Evolutionary conservation across 2,797 vertebrate species (phyloP), one percentile per base, ranked within the genome.

Genomic region (Sebastes hopkinsi): DNA sequence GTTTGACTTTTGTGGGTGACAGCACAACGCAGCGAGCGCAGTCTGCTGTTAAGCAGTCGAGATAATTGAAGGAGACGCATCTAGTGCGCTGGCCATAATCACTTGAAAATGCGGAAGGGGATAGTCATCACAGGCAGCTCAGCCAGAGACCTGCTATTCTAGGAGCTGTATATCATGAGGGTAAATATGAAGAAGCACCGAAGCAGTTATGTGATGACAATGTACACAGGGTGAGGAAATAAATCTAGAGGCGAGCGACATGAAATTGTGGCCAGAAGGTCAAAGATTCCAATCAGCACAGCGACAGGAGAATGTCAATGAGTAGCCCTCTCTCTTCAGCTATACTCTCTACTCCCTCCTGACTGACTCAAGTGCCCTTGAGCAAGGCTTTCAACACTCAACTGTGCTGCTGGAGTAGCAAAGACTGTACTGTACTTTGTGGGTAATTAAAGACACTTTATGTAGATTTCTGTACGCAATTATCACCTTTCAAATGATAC

Each of bases 1-100:
- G 71, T 75, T 87, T 69, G 77, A 84, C 86, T 87, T 83, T 66
- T 80, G 77, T 27, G 70, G 85, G 85, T 81, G 87, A 84, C 29
- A 60, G 81, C 76, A 52, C 72, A 80, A 62, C 10, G 32, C 76
- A 3, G 79, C 3, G 46, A 79, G 85, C 2, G 72, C 86, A 77
- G 79, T 74, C 75, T 70, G 64, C 86, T 78, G 88, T 88, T 86
- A 42, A 86, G 74, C 67, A 64, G 73, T 77, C 7, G 20, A 86
- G 68, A 85, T 92, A 87, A 92, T 88, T 84, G 87, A 84, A 83
- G 80, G 83, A 81, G 86, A 91, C 73, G 18, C 55, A n/a, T 81
- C 68, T 50, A 58, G 85, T 68, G 82, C 52, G 27, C 61, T 38
- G 75, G 59, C 79, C 46, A 70, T 86, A 87, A 89, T 86, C 77